phyloP scores from a whole-genome alignment of 2,888 invertebrate genomes.

The Deroplatys truncata region DNA sequence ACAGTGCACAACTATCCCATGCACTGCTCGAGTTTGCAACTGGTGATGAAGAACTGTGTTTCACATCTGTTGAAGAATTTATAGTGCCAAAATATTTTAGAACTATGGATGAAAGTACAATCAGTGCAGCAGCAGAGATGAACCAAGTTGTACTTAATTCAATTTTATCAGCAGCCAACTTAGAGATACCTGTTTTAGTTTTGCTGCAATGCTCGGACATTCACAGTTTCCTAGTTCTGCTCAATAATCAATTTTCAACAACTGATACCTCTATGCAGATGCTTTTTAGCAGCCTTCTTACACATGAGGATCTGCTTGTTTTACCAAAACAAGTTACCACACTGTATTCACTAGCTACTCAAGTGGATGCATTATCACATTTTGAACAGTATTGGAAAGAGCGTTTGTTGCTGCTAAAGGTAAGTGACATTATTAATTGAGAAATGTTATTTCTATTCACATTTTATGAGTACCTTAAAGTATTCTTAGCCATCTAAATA shows the following conservation, averaged over 20 bases:
- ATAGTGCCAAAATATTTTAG: background rate
- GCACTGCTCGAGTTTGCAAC: conserved; percentile 20
- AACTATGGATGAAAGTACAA: background rate
- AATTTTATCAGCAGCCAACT: background rate
- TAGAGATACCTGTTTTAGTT: background rate
- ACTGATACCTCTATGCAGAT: conserved; percentile 7
- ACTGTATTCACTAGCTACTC: conserved; percentile 21
- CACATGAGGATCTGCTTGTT: conserved; percentile 17
- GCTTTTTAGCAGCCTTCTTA: conserved; percentile 27
- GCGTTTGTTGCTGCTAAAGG: background rate
- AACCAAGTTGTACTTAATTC: background rate
- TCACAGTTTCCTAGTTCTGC: background rate
- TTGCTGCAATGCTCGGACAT: background rate
- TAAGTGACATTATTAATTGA: background rate
- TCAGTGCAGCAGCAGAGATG: background rate
- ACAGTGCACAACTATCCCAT: conserved; percentile 29
- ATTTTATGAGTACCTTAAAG: too few species aligned
- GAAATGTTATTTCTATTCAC: too few species aligned
- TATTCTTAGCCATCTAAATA: too few species aligned
- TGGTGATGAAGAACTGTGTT: conserved; percentile 15
- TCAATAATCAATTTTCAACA: background rate
- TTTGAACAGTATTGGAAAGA: conserved; percentile 29
- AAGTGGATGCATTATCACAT: conserved; percentile 13
- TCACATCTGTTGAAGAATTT: conserved; percentile 13
- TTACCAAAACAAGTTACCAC: conserved; percentile 5